Conservation (phyloP, 1,140 invertebrate genomes). For the Danaus plexippus region DNA sequence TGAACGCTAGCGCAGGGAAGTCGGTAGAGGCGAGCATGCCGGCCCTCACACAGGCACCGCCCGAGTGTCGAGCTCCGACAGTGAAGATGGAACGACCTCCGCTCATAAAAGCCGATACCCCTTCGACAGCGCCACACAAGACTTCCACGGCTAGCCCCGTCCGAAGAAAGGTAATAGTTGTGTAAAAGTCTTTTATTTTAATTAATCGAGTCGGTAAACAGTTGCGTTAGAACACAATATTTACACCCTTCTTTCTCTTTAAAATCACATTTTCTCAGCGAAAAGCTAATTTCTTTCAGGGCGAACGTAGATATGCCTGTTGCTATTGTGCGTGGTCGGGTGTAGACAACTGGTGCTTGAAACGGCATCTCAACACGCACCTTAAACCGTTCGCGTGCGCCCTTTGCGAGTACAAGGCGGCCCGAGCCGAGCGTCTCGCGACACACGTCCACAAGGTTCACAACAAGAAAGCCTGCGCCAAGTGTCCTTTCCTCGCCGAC, state of each 20-base stretch:
- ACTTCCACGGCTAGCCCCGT: conserved; percentile 31
- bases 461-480: conserved; percentile 89
- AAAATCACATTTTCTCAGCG: too few relatives aligned
- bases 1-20: conserved; percentile 19
- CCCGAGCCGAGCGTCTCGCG: conserved; percentile 85
- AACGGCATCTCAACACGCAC: conserved; percentile 92
- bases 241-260: too few relatives aligned
- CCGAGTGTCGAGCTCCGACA: conserved; percentile 30
- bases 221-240: too few relatives aligned
- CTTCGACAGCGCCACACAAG: conserved; percentile 29
- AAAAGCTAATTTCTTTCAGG: conserved; percentile 33
- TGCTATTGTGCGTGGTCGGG: conserved; percentile 92
- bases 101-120: conserved; percentile 38
- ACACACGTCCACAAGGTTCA: conserved; percentile 93
- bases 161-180: conserved; percentile 37
- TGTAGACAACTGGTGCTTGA: conserved; percentile 94
- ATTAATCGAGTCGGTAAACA: not conserved
- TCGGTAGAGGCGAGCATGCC: conserved; percentile 10
- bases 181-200: not conserved
- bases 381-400: conserved; percentile 91
- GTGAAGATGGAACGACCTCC: conserved; percentile 48
- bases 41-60: conserved; percentile 10
- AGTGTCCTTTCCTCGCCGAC: conserved; percentile 88
- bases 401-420: conserved; percentile 93
- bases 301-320: conserved; percentile 81